These are phyloP conservation scores for Eristalis arbustorum DNA, from an alignment of 2,888 invertebrate genomes.

Conservation along the genomic window DNA sequence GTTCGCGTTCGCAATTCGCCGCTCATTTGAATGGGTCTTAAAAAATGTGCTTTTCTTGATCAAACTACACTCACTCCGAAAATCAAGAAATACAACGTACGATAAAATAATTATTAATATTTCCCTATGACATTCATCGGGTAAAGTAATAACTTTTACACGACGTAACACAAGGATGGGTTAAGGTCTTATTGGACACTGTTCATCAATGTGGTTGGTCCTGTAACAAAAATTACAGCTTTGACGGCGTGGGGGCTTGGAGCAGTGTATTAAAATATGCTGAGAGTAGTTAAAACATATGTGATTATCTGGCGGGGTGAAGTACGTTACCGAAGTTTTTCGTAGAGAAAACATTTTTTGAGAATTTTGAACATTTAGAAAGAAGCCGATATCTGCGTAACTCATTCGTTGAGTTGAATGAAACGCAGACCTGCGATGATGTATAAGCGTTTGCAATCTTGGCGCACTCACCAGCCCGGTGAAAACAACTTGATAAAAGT, in stretches of 20 bases:
- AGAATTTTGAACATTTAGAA: too few species aligned
- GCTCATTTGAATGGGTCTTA: neutral
- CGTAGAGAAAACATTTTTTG: too few species aligned
- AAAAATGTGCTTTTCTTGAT: neutral
- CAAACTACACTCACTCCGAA: conserved; percentile 27
- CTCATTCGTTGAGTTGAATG: too few species aligned
- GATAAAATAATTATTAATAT: neutral
- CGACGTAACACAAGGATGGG: neutral
- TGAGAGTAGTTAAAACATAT: too few species aligned
- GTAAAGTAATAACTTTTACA: conserved; percentile 13
- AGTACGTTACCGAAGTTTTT: too few species aligned
- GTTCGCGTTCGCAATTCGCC: too few species aligned
- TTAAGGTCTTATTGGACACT: neutral
- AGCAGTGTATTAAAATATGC: conserved; percentile 1
- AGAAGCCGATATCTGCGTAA: too few species aligned
- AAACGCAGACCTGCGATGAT: too few species aligned
- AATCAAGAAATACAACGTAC: conserved; percentile 33
- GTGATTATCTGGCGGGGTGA: too few species aligned
- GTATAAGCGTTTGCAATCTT: too few species aligned
- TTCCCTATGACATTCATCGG: conserved; percentile 22
- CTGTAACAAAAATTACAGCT: conserved; percentile 5
- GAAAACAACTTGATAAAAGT: too few species aligned
- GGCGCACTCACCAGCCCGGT: too few species aligned
- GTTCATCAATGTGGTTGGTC: conserved; percentile 4
- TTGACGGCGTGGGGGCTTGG: neutral